phyloP scores from a whole-genome alignment of 2,888 invertebrate genomes.

The Zhuqinia jingwanae region DNA sequence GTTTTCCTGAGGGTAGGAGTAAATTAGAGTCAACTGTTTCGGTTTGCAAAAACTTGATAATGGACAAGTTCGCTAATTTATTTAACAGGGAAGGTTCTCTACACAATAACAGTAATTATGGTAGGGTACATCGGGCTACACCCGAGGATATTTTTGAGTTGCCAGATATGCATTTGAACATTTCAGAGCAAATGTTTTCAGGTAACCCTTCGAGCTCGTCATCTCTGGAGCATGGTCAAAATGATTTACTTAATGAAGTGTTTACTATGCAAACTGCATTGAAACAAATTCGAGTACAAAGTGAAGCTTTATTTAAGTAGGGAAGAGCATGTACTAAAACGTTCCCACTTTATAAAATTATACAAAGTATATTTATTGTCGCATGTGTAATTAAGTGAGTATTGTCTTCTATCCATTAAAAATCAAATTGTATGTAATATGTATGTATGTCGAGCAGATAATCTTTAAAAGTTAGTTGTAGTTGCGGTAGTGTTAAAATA shows the following conservation, averaged over 20 bases:
- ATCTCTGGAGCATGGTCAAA: background rate
- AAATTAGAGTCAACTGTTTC: constrained; percentile 47
- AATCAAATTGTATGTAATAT: too few relatives aligned
- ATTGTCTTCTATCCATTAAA: too few relatives aligned
- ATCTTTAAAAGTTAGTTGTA: too few relatives aligned
- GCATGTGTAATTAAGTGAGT: too few relatives aligned
- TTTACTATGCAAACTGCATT: constrained; percentile 39
- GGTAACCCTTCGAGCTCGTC: too few relatives aligned
- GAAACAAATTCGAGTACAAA: constrained; percentile 35
- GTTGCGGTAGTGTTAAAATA: too few relatives aligned
- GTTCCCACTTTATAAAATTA: too few relatives aligned
- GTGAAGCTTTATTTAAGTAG: constrained; percentile 14
- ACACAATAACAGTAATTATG: background rate
- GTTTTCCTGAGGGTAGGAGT: constrained; percentile 28
- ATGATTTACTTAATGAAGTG: constrained; percentile 21
- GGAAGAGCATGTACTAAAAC: background rate
- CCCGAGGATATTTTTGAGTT: too few relatives aligned
- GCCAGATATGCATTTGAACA: constrained; percentile 11
- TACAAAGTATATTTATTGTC: too few relatives aligned
- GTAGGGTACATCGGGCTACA: too few relatives aligned
- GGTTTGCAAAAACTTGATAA: constrained; percentile 32
- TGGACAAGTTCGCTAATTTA: constrained; percentile 60
- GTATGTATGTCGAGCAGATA: too few relatives aligned
- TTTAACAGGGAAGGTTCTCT: background rate
- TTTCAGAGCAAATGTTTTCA: constrained; percentile 22